These are phyloP conservation scores for Nothobranchius kuhntae DNA, from an alignment of 2,113 vertebrate species.

Conservation along the genomic window DNA sequence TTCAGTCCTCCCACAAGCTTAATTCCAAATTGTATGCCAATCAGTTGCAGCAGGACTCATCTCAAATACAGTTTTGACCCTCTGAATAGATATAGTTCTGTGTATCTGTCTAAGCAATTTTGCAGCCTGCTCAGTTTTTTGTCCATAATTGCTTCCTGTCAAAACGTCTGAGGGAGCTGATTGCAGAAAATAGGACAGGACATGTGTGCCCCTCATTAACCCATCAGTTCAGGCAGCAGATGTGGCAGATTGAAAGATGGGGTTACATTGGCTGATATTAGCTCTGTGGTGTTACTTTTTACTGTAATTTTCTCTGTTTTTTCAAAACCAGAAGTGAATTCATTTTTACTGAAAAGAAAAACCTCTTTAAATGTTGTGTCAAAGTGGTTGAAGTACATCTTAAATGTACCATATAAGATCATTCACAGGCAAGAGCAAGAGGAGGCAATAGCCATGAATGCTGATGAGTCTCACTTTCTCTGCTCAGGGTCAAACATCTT, in stretches of 20 bases:
- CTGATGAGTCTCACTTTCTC: conserved; percentile 1
- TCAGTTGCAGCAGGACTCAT: conserved; percentile 50
- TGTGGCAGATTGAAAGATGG: conserved; percentile 72
- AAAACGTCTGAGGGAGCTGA: conserved; percentile 76
- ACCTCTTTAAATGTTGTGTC: conserved; percentile 2
- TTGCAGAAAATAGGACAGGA: conserved; percentile 77
- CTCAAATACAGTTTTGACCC: conserved; percentile 58
- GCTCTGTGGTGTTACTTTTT: conserved; percentile 29
- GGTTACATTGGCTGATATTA: conserved; percentile 54
- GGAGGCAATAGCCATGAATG: not conserved
- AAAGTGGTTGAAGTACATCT: not conserved
- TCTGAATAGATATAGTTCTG: conserved; percentile 55
- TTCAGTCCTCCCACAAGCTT: conserved; percentile 39
- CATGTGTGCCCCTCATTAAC: conserved; percentile 76
- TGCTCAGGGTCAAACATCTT: conserved; percentile 4
- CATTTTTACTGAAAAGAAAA: not conserved
- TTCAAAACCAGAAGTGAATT: conserved; percentile 6
- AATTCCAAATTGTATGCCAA: conserved; percentile 53
- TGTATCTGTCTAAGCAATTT: conserved; percentile 64
- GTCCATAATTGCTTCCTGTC: conserved; percentile 78
- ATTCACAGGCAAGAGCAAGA: not conserved
- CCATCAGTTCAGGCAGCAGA: conserved; percentile 72
- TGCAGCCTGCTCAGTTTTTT: conserved; percentile 64
- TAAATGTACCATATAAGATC: not conserved
- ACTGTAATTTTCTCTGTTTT: conserved; percentile 11